These are phyloP conservation scores for Harpagus bidentatus DNA, from an alignment of 2,113 vertebrate genomes.

Conservation along the genomic window DNA sequence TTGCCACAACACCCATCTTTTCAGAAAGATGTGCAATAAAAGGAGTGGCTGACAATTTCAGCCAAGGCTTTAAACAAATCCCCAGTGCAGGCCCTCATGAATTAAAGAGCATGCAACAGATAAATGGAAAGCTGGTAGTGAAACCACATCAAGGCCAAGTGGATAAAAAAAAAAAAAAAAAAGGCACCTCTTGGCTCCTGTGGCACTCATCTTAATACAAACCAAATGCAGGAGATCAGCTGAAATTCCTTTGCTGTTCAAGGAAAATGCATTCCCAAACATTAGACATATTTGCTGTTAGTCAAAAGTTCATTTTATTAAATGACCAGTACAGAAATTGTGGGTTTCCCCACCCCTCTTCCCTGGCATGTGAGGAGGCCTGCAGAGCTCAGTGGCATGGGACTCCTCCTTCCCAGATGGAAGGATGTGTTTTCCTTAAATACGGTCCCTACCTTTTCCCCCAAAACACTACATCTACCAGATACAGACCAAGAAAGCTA, in stretches of 20 bases:
- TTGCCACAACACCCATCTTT: slow-evolving; percentile 27
- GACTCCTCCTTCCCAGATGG: background rate
- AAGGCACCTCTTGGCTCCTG: background rate
- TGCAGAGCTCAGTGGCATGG: background rate
- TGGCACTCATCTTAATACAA: background rate
- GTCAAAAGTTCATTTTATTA: background rate
- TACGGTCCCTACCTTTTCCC: background rate
- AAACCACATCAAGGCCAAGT: slow-evolving; percentile 26
- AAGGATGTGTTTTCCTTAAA: background rate
- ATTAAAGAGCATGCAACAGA: slow-evolving; percentile 18
- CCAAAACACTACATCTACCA: background rate
- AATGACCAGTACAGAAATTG: background rate
- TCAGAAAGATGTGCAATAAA: slow-evolving; percentile 10
- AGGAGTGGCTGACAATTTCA: slow-evolving; percentile 29
- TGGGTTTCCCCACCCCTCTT: background rate
- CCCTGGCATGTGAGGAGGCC: background rate
- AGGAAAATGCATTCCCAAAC: background rate
- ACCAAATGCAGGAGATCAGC: background rate
- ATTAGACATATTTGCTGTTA: background rate
- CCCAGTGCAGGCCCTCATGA: slow-evolving; percentile 7
- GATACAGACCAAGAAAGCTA: background rate
- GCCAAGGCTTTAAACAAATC: slow-evolving; percentile 44
- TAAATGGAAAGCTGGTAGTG: slow-evolving; percentile 18
- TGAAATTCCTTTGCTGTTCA: background rate
- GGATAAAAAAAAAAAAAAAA: background rate